Conservation (phyloP, 2,797 vertebrate species). For the Nannoperca australis region DNA sequence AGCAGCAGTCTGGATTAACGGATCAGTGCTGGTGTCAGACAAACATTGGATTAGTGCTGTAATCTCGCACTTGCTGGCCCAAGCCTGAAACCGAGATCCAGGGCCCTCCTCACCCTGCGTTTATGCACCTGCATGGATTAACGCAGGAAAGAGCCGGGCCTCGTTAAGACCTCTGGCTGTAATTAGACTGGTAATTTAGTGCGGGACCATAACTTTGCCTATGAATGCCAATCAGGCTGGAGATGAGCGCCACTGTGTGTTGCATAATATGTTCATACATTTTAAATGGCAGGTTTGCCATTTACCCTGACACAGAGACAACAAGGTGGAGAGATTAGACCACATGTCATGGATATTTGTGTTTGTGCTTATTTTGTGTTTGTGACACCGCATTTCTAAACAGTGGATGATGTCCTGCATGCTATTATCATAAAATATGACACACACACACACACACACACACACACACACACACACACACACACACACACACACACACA, state of each 20-base stretch:
- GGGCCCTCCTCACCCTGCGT: conserved; percentile 13
- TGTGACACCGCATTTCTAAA: conserved; percentile 16
- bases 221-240: conserved; percentile 59
- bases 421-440: conserved; percentile 2
- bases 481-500: too few relatives aligned
- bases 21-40: conserved; percentile 80
- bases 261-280: conserved; percentile 61
- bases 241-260: conserved; percentile 42
- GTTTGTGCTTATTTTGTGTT: conserved; percentile 29
- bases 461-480: too few relatives aligned
- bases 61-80: conserved; percentile 70
- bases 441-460: not conserved
- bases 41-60: conserved; percentile 83
- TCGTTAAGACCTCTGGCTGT: conserved; percentile 44
- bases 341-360: conserved; percentile 19
- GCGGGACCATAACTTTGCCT: conserved; percentile 31
- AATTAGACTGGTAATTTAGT: conserved; percentile 62
- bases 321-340: conserved; percentile 18
- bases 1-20: conserved; percentile 79
- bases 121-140: conserved; percentile 59
- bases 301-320: conserved; percentile 32
- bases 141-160: conserved; percentile 9
- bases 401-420: not conserved
- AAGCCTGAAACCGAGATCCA: conserved; percentile 58
- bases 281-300: conserved; percentile 50